Conservation (phyloP, 2,797 vertebrate species). For the Enteromius radiatus region DNA sequence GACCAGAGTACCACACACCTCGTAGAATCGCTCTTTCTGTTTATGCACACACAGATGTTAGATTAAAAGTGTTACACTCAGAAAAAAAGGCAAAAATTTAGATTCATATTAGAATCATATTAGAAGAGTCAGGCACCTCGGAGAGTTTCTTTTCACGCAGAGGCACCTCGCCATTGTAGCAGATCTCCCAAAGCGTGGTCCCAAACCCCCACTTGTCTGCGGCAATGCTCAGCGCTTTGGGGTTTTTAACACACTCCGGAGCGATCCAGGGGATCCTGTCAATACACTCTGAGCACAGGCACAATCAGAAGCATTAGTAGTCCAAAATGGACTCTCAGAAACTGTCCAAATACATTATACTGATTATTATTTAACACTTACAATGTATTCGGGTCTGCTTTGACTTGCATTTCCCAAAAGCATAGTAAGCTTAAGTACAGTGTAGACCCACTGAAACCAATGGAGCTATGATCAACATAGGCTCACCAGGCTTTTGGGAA, state of each 20-base stretch:
- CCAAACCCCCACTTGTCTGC: constrained; percentile 90
- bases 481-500: too few relatives aligned
- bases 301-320: constrained; percentile 1
- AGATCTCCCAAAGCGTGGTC: constrained; percentile 88
- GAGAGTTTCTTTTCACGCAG: constrained; percentile 84
- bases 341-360: not conserved
- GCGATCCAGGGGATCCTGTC: constrained; percentile 88
- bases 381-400: not conserved
- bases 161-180: constrained; percentile 85
- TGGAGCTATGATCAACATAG: too few relatives aligned
- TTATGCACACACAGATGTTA: constrained; percentile 30
- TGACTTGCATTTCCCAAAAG: not conserved
- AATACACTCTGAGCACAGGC: constrained; percentile 75
- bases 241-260: constrained; percentile 83
- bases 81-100: too few relatives aligned
- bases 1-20: constrained; percentile 77
- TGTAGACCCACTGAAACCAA: too few relatives aligned
- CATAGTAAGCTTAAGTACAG: too few relatives aligned
- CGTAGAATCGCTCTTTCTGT: constrained; percentile 88
- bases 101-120: too few relatives aligned
- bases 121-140: constrained; percentile 71
- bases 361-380: not conserved
- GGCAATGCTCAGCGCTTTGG: constrained; percentile 79
- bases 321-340: not conserved
- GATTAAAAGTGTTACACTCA: not conserved